Evolutionary conservation across 2,797 vertebrate genomes (phyloP).

Genomic region (Semotilus atromaculatus): DNA sequence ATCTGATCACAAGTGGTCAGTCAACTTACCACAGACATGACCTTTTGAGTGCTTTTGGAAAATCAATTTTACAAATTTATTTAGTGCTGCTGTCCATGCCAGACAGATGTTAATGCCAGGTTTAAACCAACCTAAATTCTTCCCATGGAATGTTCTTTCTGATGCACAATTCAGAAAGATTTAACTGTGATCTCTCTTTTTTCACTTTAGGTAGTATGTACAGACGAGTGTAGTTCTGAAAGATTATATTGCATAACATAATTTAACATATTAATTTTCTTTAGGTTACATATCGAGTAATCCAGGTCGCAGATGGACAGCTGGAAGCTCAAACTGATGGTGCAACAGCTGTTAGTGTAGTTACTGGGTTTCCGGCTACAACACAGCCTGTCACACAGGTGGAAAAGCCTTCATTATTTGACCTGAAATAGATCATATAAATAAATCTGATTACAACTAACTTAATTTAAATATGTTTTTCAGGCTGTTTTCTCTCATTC

Average conservation of each 20-base stretch:
- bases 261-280: constrained; percentile 1
- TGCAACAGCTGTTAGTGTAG: constrained; percentile 88
- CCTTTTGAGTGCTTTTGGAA: neutral
- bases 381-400: constrained; percentile 74
- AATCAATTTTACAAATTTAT: neutral
- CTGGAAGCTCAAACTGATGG: constrained; percentile 90
- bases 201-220: neutral
- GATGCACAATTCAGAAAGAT: neutral
- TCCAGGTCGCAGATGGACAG: constrained; percentile 93
- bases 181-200: constrained; percentile 5
- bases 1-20: neutral
- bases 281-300: constrained; percentile 95
- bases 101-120: constrained; percentile 1
- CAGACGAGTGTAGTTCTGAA: neutral
- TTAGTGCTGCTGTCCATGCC: neutral
- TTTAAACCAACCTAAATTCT: constrained; percentile 4
- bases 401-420: neutral
- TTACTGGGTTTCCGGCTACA: constrained; percentile 88
- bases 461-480: constrained; percentile 78
- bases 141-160: neutral
- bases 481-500: constrained; percentile 83
- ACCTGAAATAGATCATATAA: neutral
- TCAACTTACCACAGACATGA: neutral
- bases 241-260: neutral
- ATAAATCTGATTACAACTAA: neutral